Evolutionary conservation across 2,888 invertebrate genomes (phyloP).

Genomic region (Eremobia ochroleuca): DNA sequence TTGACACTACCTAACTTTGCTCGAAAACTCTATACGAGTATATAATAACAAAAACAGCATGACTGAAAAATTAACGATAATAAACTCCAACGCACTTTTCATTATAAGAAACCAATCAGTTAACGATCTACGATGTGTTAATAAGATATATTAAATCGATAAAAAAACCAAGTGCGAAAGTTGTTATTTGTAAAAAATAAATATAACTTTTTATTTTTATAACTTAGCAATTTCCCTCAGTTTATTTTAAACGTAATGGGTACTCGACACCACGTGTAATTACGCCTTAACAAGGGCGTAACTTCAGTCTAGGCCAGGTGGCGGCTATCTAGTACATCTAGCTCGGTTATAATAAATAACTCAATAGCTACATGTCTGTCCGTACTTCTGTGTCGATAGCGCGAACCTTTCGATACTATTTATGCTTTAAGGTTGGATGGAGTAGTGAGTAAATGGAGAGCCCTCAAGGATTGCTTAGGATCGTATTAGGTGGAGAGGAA

Average conservation of each 20-base stretch:
- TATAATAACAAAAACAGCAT: neutral
- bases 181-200: neutral
- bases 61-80: neutral
- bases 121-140: neutral
- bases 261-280: conserved; percentile 37
- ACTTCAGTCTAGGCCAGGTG: conserved; percentile 58
- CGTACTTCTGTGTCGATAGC: conserved; percentile 54
- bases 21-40: neutral
- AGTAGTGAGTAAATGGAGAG: conserved; percentile 23
- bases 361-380: conserved; percentile 59
- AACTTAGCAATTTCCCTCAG: conserved; percentile 8
- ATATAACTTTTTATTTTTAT: conserved; percentile 9
- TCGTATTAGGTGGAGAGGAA: neutral
- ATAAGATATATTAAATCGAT: conserved; percentile 14
- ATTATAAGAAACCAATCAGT: neutral
- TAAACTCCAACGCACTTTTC: conserved; percentile 3
- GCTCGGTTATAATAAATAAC: conserved; percentile 64
- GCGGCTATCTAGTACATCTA: conserved; percentile 60
- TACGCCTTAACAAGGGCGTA: conserved; percentile 32
- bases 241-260: conserved; percentile 40
- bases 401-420: conserved; percentile 59
- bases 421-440: conserved; percentile 24
- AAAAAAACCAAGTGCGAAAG: neutral
- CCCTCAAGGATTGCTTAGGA: neutral
- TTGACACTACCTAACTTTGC: neutral